Evolutionary conservation across 2,888 invertebrate species (phyloP), one percentile per base, ranked within the genome.

Genomic region (Stenodema calcarata): DNA sequence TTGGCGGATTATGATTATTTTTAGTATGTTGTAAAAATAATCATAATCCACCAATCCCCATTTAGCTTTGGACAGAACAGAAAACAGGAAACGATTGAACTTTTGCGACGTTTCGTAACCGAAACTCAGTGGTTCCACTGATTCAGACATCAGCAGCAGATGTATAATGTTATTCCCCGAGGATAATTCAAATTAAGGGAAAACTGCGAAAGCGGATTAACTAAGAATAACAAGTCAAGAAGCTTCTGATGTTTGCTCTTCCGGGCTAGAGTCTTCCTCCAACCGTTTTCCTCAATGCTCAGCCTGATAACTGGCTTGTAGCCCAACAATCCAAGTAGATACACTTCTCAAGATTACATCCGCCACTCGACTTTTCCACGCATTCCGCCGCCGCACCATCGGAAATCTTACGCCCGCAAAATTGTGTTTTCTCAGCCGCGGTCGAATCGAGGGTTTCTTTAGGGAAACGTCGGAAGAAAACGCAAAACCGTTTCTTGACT

Each of bases 291-390:
- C 79, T n/a, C 14, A 76, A 76, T 18, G 42, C 78, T 44, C 78
- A n/a, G 50, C 35, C 73, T 73, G 80, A 80, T 80, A 80, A 50
- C 80, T 54, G 62, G 30, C 80, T 80, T 80, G 80, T 80, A 47
- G 16, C 80, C 80, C 54, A 78, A 80, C 44, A 80, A 80, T 27
- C 80, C 80, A 50, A 80, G 80, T 80, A 80, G 80, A 80, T 80
- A 80, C 80, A 54, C 80, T 80, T 54, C 30, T 54, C 80, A 80
- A 80, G 80, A 80, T 80, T 80, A 80, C 54, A 50, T n/a, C 35
- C 80, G 4, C 80, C 54, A 54, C 80, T 80, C 50, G 18, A 54
- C 80, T 80, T 80, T 80, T 28, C 27, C 28, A 54, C 73, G 73
- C 73, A 73, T 73, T 73, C 28, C 35, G n/a, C 73, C 73, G n/a